Conservation (phyloP, 2,797 vertebrate species). For the Rhabdophis nuchalis region DNA sequence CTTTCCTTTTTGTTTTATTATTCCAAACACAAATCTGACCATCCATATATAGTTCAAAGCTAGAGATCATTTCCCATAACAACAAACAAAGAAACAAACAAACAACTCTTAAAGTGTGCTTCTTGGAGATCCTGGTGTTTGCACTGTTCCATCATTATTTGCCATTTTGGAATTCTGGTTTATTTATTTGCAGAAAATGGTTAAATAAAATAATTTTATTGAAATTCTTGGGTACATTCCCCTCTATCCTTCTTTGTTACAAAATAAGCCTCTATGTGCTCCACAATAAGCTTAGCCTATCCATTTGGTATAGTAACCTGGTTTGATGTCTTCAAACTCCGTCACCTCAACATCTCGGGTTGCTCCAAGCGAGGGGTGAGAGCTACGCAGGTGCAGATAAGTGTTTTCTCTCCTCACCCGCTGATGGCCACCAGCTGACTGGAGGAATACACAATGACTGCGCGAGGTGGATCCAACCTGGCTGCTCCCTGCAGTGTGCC, state of each 20-base stretch:
- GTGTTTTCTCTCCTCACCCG: no score
- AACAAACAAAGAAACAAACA: not conserved
- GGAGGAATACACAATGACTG: no score
- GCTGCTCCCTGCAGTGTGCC: no score
- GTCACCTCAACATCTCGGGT: no score
- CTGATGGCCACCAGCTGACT: no score
- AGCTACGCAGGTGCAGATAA: no score
- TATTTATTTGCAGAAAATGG: not conserved
- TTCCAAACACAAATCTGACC: not conserved
- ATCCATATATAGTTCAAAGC: not conserved
- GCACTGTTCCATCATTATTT: not conserved
- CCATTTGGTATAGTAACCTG: not conserved
- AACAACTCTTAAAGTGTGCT: not conserved
- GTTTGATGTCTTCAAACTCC: no score
- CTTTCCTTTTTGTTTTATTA: not conserved
- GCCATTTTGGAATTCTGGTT: no score
- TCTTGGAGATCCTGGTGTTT: not conserved
- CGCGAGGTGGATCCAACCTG: no score
- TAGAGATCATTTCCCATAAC: not conserved
- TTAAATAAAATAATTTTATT: not conserved
- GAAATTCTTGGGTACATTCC: not conserved
- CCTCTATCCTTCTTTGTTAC: not conserved
- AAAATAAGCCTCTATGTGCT: not conserved
- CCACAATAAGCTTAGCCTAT: not conserved
- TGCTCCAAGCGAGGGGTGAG: no score